These are phyloP conservation scores for Eucidaris tribuloides DNA, from an alignment of 35 echinoderm and acorn worm species.

Conservation along the genomic window DNA sequence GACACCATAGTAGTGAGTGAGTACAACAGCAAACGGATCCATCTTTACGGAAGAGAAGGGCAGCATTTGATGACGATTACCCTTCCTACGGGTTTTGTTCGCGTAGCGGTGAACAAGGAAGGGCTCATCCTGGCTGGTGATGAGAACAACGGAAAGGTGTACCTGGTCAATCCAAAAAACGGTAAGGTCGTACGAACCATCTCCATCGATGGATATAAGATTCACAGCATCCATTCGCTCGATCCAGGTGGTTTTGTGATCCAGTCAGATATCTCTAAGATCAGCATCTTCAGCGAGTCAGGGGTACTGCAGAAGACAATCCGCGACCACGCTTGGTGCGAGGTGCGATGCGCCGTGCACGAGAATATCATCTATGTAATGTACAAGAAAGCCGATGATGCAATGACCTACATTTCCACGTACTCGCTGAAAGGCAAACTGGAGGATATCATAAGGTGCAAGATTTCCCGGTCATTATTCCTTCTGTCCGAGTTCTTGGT, in stretches of 20 bases:
- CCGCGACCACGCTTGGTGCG: background rate
- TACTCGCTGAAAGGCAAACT: background rate
- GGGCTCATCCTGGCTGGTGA: background rate
- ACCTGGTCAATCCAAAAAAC: background rate
- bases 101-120: background rate
- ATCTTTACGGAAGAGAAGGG: background rate
- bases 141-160: background rate
- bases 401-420: background rate
- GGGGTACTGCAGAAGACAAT: background rate
- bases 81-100: background rate
- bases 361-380: constrained; percentile 2
- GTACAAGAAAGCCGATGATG: background rate
- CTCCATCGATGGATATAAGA: background rate
- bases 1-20: background rate
- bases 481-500: constrained; percentile 17
- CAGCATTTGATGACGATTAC: background rate
- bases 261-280: background rate
- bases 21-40: constrained; percentile 18
- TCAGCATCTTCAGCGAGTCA: background rate
- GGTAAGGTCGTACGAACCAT: background rate
- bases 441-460: constrained; percentile 3
- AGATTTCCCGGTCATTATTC: background rate
- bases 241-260: background rate
- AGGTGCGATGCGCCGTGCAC: background rate
- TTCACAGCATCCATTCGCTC: background rate